A percentile compares a stretch with the other conserved stretches of the same genome.
Conservation (phyloP, 2,797 vertebrate genomes). For the Gambelia wislizenii region DNA sequence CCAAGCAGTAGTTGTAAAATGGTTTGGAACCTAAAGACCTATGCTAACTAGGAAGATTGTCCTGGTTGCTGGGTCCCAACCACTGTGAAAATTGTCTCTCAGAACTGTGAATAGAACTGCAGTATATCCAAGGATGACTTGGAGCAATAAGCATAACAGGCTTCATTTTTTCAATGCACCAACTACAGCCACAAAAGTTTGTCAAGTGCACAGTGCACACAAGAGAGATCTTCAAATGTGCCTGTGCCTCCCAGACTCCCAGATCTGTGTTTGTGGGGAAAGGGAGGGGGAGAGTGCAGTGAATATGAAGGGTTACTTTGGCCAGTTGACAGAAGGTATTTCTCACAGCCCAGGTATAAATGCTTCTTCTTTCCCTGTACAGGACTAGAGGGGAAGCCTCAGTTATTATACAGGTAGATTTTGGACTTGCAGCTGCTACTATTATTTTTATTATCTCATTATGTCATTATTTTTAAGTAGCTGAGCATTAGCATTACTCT, state of each 20-base stretch:
- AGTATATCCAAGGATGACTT: neutral
- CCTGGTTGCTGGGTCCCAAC: neutral
- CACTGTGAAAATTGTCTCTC: neutral
- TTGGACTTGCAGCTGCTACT: no score
- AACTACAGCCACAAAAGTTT: neutral
- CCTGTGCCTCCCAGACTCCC: neutral
- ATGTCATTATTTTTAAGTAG: neutral
- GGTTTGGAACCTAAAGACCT: neutral
- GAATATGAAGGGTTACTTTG: neutral
- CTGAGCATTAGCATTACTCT: neutral
- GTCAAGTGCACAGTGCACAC: neutral
- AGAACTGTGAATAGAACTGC: neutral
- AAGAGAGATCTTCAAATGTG: neutral
- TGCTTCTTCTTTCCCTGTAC: neutral
- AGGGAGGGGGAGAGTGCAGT: no score
- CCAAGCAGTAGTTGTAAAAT: neutral
- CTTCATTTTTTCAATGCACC: no score
- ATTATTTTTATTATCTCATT: no score
- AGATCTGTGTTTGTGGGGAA: no score
- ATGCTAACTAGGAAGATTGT: neutral
- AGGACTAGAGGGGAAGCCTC: neutral
- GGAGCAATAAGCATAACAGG: neutral
- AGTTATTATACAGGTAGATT: neutral
- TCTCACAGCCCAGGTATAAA: neutral
- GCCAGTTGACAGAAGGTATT: neutral